Base-by-base conservation (phyloP, 2,113 vertebrate genomes). In the Zeus faber region DNA sequence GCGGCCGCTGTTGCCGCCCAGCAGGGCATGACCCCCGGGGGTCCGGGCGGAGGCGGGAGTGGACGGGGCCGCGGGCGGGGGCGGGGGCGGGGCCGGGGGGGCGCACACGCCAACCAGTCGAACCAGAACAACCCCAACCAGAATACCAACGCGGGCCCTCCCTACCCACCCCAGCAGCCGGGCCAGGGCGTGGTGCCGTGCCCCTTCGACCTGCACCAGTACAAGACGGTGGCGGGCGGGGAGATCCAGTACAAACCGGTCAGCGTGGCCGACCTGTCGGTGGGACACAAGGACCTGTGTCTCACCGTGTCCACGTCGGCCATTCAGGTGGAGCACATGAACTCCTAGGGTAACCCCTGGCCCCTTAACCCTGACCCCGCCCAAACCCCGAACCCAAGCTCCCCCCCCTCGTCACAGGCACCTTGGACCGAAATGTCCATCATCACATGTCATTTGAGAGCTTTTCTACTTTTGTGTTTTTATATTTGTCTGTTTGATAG, bases 151-250 rank as follows among this genome's bases (percentile, higher is more conserved):
- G 13, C 66, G 0, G 80, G 80, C 44, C 78, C 77, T 5, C 84
- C 84, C 17, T 67, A 77, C 72, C 65, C 78, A 0, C 23, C 22
- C 37, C 81, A 81, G 67, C 85, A 85, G 37, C 92, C 92, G 76
- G 14, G 70, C 0, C 84, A 87, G n/a, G 78, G 74, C n/a, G 81
- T 87, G 49, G 80, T 88, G 11, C 77, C 72, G 0, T 98, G 96
- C 72, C 96, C 95, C 21, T 97, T 98, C 79, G 95, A 98, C 86
- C 92, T 98, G 78, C 94, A 94, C 67, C 95, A 95, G 84, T 98
- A 96, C 92, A 98, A 98, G 87, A 92, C 93, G 58, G 93, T 94
- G 67, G 88, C 90, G 6, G 79, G 83, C 35, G 67, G 66, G 29
- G 88, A 91, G 73, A 86, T 91, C 79, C 89, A 91, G 79, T 91